phyloP scores from a whole-genome alignment of 2,113 vertebrate species.

The Apodemus speciosus region DNA sequence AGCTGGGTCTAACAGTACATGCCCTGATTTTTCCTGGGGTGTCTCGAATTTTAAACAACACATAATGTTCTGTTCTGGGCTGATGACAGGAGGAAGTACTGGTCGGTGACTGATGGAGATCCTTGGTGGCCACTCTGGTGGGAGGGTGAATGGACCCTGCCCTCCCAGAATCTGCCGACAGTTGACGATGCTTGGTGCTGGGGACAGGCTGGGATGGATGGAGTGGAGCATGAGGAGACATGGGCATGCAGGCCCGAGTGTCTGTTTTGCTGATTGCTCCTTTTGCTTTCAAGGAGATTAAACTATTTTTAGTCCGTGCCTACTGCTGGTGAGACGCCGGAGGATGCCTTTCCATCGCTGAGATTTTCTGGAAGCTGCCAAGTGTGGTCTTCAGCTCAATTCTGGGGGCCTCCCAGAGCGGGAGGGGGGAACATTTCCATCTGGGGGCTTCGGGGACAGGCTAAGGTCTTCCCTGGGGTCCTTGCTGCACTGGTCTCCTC shows the following conservation, averaged over 20 bases:
- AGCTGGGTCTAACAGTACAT: background rate
- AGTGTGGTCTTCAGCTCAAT: conserved; percentile 82
- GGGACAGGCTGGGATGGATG: conserved; percentile 28
- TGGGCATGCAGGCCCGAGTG: conserved; percentile 17
- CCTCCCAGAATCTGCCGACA: background rate
- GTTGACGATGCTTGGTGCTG: background rate
- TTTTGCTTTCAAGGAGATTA: conserved; percentile 85
- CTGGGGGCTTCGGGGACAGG: conserved; percentile 54
- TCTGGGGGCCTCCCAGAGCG: conserved; percentile 69
- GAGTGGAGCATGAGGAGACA: background rate
- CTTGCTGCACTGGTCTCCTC: background rate
- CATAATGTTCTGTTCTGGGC: accelerated
- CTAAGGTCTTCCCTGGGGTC: conserved; percentile 17
- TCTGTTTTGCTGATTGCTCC: conserved; percentile 81
- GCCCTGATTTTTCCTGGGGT: background rate
- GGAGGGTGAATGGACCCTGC: background rate
- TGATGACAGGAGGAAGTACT: background rate
- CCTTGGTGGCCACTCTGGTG: background rate
- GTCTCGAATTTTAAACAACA: conserved; percentile 18
- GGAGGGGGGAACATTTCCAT: conserved; percentile 23
- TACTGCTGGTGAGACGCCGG: conserved; percentile 83
- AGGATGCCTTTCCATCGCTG: conserved; percentile 82
- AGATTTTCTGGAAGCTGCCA: conserved; percentile 86
- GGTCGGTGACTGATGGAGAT: background rate
- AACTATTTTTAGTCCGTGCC: conserved; percentile 85